These are phyloP conservation scores for Phasia obesa DNA, from an alignment of 2,888 invertebrate species.

Conservation along the genomic window DNA sequence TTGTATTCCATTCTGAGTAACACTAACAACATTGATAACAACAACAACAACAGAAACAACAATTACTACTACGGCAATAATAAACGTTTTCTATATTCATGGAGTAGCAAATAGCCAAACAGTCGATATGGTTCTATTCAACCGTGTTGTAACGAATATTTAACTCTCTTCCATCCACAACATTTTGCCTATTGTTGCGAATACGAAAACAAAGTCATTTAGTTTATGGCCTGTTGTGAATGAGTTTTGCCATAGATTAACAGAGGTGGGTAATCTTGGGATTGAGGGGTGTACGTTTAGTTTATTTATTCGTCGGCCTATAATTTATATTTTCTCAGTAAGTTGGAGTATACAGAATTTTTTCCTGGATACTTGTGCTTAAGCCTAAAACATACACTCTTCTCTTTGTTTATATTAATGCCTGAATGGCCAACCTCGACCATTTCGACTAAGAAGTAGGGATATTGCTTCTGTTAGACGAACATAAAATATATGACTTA, in stretches of 20 bases:
- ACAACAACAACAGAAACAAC: conserved; percentile 18
- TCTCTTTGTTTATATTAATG: too few species aligned
- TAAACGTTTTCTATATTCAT: conserved; percentile 27
- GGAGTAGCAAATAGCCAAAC: conserved; percentile 2
- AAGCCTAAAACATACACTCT: too few species aligned
- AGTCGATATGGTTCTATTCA: conserved; percentile 35
- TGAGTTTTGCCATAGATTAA: background rate
- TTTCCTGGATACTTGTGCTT: too few species aligned
- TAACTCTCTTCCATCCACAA: background rate
- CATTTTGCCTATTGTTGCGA: background rate
- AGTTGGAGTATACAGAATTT: too few species aligned
- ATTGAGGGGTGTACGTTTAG: background rate
- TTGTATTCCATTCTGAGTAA: conserved; percentile 18
- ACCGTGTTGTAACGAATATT: conserved; percentile 25
- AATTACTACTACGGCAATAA: conserved; percentile 25
- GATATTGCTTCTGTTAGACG: too few species aligned
- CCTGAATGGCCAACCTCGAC: too few species aligned
- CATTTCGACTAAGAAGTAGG: too few species aligned
- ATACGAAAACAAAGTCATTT: conserved; percentile 37
- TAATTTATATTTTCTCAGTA: too few species aligned
- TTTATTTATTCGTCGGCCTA: too few species aligned
- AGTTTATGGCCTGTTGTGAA: background rate
- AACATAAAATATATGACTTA: too few species aligned
- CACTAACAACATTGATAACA: background rate
- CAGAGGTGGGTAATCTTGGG: conserved; percentile 22